Percentiles rank a stretch among this genome's conserved stretches.
These are phyloP conservation scores for Neogobius melanostomus DNA, from an alignment of 2,113 vertebrate genomes.

Conservation along the genomic window DNA sequence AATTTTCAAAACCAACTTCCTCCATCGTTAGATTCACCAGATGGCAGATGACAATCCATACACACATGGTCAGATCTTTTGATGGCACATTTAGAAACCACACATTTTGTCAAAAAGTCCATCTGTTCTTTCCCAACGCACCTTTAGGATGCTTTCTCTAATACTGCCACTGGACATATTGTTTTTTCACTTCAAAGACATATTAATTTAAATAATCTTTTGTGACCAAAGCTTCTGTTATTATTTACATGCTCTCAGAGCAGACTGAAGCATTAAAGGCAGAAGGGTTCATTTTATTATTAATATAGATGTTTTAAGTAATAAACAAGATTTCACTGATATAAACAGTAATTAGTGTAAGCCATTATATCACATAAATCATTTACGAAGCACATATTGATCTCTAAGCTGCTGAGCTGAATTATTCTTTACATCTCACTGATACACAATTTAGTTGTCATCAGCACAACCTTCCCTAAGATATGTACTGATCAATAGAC, in stretches of 20 bases:
- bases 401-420: conserved; percentile 16
- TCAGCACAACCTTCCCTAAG: conserved; percentile 21
- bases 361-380: conserved; percentile 13
- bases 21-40: conserved; percentile 28
- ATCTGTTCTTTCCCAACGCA: conserved; percentile 56
- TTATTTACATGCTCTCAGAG: neutral
- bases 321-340: neutral
- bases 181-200: conserved; percentile 47
- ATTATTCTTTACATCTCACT: conserved; percentile 24
- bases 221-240: conserved; percentile 5
- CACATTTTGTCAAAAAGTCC: conserved; percentile 55
- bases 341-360: conserved; percentile 12
- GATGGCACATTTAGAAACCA: conserved; percentile 48
- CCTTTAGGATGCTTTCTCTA: conserved; percentile 23
- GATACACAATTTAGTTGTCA: conserved; percentile 38
- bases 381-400: conserved; percentile 14
- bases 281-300: neutral
- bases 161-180: conserved; percentile 50
- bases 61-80: conserved; percentile 47
- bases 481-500: conserved; percentile 48
- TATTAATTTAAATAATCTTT: conserved; percentile 44
- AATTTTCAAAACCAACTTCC: neutral
- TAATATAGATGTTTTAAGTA: neutral
- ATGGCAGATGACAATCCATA: conserved; percentile 50
- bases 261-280: neutral